These are phyloP conservation scores for Shinisaurus crocodilurus DNA, from an alignment of 2,113 vertebrate genomes.

Conservation along the genomic window DNA sequence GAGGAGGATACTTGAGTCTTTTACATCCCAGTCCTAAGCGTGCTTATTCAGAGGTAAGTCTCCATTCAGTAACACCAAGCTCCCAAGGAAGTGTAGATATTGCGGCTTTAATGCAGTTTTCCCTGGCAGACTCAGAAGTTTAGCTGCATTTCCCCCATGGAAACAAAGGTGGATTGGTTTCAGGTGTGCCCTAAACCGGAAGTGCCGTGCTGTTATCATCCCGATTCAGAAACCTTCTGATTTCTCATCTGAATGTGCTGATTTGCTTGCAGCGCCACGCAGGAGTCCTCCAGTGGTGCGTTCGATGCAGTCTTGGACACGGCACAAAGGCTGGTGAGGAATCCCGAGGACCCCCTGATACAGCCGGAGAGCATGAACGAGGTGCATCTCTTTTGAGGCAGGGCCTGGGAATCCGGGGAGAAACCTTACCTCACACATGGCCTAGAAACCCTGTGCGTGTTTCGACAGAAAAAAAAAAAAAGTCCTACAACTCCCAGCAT, in stretches of 20 bases:
- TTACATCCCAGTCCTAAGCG: too few species aligned
- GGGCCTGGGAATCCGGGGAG: not conserved
- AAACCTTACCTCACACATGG: not conserved
- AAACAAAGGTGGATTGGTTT: too few species aligned
- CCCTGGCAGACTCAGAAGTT: not conserved
- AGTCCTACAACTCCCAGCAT: too few species aligned
- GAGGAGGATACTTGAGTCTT: too few species aligned
- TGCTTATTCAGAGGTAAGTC: not conserved
- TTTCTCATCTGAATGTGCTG: not conserved
- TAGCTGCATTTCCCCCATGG: not conserved
- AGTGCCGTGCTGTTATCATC: too few species aligned
- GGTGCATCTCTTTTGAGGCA: not conserved
- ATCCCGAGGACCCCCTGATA: not conserved
- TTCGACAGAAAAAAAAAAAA: too few species aligned
- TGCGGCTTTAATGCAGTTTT: too few species aligned
- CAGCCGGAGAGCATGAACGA: not conserved
- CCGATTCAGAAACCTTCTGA: not conserved
- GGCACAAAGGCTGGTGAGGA: not conserved
- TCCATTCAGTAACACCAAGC: not conserved
- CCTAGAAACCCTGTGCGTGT: not conserved
- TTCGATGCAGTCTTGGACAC: not conserved
- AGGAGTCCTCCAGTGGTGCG: rapidly evolving
- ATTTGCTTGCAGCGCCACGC: not conserved
- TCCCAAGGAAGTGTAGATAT: not conserved
- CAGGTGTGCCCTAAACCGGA: not conserved